Percentiles rank a stretch among this genome's conserved stretches.
Conservation (phyloP, 2,888 invertebrate genomes). For the Tetranychus truncatus region DNA sequence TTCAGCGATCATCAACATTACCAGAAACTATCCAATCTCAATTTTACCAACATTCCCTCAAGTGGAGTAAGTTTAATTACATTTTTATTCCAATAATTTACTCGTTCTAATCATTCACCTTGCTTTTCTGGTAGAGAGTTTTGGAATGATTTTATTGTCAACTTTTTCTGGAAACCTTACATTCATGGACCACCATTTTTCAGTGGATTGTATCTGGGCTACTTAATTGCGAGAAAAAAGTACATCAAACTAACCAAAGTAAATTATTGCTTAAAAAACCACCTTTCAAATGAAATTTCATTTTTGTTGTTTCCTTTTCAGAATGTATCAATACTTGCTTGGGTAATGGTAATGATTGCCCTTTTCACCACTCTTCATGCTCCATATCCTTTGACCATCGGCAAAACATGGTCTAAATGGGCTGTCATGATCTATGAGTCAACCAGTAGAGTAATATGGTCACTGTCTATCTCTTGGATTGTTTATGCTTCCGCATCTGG, state of each 20-base stretch:
- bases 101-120: too few species aligned
- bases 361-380: background rate
- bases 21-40: too few species aligned
- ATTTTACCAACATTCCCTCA: too few species aligned
- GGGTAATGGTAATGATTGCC: background rate
- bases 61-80: too few species aligned
- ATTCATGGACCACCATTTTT: constrained; percentile 14
- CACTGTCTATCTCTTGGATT: background rate
- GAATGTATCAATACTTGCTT: background rate
- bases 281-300: too few species aligned
- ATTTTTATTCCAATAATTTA: too few species aligned
- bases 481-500: constrained; percentile 5
- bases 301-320: background rate
- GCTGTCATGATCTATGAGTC: background rate
- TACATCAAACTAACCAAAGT: constrained; percentile 12
- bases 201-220: constrained; percentile 13
- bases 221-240: background rate
- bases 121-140: constrained; percentile 2
- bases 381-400: background rate
- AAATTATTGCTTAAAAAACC: background rate
- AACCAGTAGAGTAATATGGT: constrained; percentile 3
- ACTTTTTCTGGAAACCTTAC: constrained; percentile 11
- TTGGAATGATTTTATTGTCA: background rate
- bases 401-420: background rate
- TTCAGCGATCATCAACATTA: too few species aligned